phyloP scores from a whole-genome alignment of 2,113 vertebrate genomes.

The Chaetodon auriga region DNA sequence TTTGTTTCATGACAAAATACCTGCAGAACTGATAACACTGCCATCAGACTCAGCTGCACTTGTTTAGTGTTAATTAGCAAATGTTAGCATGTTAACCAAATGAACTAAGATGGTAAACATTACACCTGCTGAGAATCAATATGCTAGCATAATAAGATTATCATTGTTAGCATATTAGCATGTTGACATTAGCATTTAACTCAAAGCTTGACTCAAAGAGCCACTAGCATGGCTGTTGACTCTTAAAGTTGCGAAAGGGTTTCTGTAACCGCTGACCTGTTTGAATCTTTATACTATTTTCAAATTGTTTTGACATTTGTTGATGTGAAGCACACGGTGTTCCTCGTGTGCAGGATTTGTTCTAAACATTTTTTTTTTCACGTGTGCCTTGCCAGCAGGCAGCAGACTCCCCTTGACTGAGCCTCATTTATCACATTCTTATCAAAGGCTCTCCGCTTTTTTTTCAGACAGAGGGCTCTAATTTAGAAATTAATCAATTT shows the following conservation, averaged over 20 bases:
- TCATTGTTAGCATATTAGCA: neutral
- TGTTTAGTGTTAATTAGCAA: neutral
- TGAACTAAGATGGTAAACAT: too few species aligned
- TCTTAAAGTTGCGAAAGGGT: neutral
- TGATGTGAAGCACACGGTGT: neutral
- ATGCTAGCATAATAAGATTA: neutral
- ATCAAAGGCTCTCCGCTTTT: neutral
- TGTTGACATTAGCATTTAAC: neutral
- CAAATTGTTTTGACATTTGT: constrained; percentile 1
- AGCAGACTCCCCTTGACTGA: neutral
- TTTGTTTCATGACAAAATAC: neutral
- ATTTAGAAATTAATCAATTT: constrained; percentile 9
- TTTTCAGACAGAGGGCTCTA: neutral
- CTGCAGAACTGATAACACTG: neutral
- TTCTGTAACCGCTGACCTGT: neutral
- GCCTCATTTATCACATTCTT: constrained; percentile 10
- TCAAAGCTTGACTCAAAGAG: too few species aligned
- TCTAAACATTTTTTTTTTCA: neutral
- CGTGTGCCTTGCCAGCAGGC: neutral
- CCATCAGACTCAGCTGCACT: neutral
- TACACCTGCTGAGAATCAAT: too few species aligned
- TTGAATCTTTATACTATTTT: neutral
- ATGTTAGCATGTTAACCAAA: neutral
- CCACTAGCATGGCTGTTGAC: too few species aligned
- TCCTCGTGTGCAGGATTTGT: neutral